Evolutionary conservation across 2,113 vertebrate genomes (phyloP).

Genomic region (Aplodontia rufa): DNA sequence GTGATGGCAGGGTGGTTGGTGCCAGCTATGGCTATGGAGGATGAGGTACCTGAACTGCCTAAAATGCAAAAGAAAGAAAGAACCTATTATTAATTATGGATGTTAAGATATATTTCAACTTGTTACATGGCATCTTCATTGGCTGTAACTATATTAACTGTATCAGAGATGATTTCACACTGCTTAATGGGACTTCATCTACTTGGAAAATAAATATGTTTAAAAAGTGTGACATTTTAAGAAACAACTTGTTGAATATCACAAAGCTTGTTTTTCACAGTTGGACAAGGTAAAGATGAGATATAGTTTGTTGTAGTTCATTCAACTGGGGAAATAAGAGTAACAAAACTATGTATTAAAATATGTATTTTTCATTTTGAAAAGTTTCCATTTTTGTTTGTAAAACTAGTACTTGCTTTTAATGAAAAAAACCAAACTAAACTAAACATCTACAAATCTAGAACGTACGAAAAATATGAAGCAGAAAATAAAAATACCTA

Average conservation of each 20-base stretch:
- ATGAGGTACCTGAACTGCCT: constrained; percentile 84
- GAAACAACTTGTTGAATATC: not conserved
- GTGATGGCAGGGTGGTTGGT: constrained; percentile 89
- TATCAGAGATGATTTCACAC: not conserved
- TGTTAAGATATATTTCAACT: not conserved
- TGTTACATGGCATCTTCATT: not conserved
- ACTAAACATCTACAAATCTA: not conserved
- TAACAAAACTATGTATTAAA: not conserved
- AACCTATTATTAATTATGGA: not conserved
- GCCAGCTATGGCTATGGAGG: constrained; percentile 88
- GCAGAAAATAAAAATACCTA: not conserved
- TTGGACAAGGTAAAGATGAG: not conserved
- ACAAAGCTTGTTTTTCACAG: constrained; percentile 4
- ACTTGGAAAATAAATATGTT: constrained; percentile 23
- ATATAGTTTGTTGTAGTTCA: not conserved
- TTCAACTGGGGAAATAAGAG: not conserved
- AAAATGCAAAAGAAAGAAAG: constrained; percentile 23
- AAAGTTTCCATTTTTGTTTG: constrained; percentile 14
- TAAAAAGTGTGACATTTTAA: not conserved
- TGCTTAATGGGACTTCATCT: not conserved
- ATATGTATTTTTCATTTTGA: not conserved
- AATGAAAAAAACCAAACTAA: not conserved
- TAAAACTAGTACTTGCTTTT: constrained; percentile 3
- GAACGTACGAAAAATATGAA: not conserved
- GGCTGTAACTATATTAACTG: not conserved